Evolutionary conservation across 2,113 vertebrate genomes (phyloP).

Genomic region (Okapia johnstoni): DNA sequence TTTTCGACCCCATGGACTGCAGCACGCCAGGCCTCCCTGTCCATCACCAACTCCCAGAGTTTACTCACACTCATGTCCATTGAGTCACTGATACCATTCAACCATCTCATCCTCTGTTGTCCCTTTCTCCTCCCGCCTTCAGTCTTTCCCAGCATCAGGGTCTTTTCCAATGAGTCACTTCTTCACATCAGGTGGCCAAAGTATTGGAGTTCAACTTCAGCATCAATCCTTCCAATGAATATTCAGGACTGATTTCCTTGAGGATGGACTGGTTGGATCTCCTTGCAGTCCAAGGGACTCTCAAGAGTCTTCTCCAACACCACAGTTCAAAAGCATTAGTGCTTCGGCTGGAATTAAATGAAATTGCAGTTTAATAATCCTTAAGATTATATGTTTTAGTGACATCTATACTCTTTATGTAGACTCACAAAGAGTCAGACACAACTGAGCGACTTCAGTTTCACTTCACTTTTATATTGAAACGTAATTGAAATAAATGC

Average conservation of each 20-base stretch:
- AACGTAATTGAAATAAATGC: neutral
- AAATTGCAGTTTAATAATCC: neutral
- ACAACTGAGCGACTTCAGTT: neutral
- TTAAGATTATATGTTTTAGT: neutral
- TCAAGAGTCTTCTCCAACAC: neutral
- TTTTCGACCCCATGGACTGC: neutral
- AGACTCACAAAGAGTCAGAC: neutral
- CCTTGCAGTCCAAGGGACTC: neutral
- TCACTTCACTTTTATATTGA: neutral
- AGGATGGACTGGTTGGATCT: neutral
- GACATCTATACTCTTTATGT: neutral
- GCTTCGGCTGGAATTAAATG: neutral
- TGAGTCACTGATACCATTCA: neutral
- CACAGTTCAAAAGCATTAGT: neutral
- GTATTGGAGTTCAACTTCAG: neutral
- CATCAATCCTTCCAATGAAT: neutral
- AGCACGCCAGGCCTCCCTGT: neutral
- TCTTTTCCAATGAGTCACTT: neutral
- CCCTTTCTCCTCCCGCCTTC: neutral
- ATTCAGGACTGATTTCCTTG: neutral
- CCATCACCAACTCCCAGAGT: neutral
- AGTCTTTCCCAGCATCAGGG: neutral
- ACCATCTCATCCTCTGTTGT: neutral
- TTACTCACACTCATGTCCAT: neutral
- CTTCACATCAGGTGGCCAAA: neutral